Evolutionary conservation across 2,797 vertebrate species (phyloP), one percentile per base, ranked within the genome.

Genomic region (Girardinus metallicus): DNA sequence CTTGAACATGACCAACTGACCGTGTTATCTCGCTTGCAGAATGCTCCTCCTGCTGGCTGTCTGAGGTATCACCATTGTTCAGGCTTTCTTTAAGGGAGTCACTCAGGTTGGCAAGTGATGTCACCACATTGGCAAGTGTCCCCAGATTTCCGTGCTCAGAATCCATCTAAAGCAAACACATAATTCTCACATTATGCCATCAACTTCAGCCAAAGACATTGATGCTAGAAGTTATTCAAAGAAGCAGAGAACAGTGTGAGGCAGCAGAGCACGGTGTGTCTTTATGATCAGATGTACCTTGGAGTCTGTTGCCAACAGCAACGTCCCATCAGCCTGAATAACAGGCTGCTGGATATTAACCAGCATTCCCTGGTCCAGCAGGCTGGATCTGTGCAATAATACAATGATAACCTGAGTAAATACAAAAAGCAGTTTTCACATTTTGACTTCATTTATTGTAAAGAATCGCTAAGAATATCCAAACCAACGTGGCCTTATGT

Each of bases 271-370:
- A 39, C 79, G 47, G 70, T n/a, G 64, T n/a, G 23, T 74, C 57
- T 6, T 1, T 9, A 47, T 39, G 10, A 76, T 76, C 51, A 71
- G 34, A 77, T 62, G 76, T 93, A 99, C 98, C 97, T 99, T 98
- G 83, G 97, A 93, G 85, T 99, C 97, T 71, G 97, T 92, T 87
- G 98, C 96, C 88, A 99, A 93, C 68, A 99, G 95, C 85, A 99
- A 95, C 6, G 97, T 97, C 68, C 97, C 97, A 85, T 99, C 99
- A 83, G 97, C 97, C 70, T 98, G 97, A 86, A 99, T 97, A 89
- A 99, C 90, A 34, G 99, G 98, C 93, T 99, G 98, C 89, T 99
- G 98, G 94, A 99, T 99, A 90, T 99, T 99, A 85, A 99, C 98
- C 76, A 99, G 96, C 97, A 99, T 98, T 86, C 99, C 98, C 0